These are phyloP conservation scores for Tridacna gigas DNA, from an alignment of 2,888 invertebrate genomes.

Conservation along the genomic window DNA sequence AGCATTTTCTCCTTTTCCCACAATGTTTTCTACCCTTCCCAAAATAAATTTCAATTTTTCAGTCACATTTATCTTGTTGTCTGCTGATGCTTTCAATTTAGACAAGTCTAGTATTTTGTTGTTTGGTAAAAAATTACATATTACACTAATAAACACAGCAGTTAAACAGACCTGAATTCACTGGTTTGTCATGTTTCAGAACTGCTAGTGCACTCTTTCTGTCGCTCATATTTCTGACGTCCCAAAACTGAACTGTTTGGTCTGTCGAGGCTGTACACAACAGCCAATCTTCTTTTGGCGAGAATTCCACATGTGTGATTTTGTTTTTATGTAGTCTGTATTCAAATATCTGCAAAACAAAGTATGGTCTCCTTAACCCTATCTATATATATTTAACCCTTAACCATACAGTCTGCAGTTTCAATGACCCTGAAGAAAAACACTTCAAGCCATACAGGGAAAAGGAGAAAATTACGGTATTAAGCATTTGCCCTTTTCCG, in stretches of 20 bases:
- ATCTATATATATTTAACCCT: too few species aligned
- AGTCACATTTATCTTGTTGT: background rate
- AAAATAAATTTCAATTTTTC: background rate
- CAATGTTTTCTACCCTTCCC: too few species aligned
- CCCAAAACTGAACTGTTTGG: slow-evolving; percentile 80
- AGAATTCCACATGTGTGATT: slow-evolving; percentile 79
- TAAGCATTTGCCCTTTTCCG: too few species aligned
- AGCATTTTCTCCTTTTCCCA: background rate
- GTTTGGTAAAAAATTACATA: background rate
- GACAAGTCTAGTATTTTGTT: background rate
- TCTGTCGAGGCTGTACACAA: slow-evolving; percentile 79
- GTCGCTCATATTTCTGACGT: slow-evolving; percentile 75
- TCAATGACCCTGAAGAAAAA: too few species aligned
- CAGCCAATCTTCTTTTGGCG: slow-evolving; percentile 78
- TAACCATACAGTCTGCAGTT: too few species aligned
- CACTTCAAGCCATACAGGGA: too few species aligned
- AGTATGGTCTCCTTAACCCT: background rate
- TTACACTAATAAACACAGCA: background rate
- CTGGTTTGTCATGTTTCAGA: slow-evolving; percentile 75
- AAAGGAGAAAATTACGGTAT: too few species aligned
- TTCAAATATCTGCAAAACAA: slow-evolving; percentile 67
- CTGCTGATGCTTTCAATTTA: too few species aligned
- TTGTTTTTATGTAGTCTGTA: slow-evolving; percentile 77
- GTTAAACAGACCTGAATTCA: slow-evolving; percentile 75
- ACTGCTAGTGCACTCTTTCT: slow-evolving; percentile 66